A percentile compares a stretch with the other conserved stretches of the same genome.
These are phyloP conservation scores for Zoanthus sociatus DNA, from an alignment of 92 coral and sea anemone genomes.

Conservation along the genomic window DNA sequence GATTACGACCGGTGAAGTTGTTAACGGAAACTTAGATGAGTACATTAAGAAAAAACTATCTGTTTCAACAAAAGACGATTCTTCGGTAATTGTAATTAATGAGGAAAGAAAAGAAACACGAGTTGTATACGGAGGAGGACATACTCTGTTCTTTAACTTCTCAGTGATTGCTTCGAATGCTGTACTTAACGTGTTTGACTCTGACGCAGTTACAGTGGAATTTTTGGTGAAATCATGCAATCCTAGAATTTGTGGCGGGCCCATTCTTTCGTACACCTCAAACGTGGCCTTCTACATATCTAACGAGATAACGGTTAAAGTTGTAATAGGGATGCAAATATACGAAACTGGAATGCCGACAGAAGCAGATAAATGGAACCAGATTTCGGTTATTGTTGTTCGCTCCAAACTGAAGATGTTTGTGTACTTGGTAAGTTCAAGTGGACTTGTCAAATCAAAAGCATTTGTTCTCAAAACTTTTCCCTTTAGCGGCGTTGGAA, in stretches of 20 bases:
- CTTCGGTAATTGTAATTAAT: slow-evolving; percentile 49
- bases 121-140: slow-evolving; percentile 65
- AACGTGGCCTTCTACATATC: slow-evolving; percentile 58
- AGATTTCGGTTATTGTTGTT: slow-evolving; percentile 63
- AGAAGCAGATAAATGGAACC: slow-evolving; percentile 65
- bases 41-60: slow-evolving; percentile 34
- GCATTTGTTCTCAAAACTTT: slow-evolving; percentile 28
- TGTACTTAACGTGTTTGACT: slow-evolving; percentile 43
- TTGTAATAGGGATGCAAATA: slow-evolving; percentile 56
- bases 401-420: slow-evolving; percentile 54
- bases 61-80: slow-evolving; percentile 18
- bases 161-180: slow-evolving; percentile 64
- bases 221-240: slow-evolving; percentile 61
- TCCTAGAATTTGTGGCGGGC: slow-evolving; percentile 66
- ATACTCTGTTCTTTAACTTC: slow-evolving; percentile 60
- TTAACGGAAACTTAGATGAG: slow-evolving; percentile 25
- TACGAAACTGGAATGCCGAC: slow-evolving; percentile 64
- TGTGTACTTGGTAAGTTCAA: slow-evolving; percentile 53
- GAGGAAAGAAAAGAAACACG: slow-evolving; percentile 64
- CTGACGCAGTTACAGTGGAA: slow-evolving; percentile 57
- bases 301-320: slow-evolving; percentile 57
- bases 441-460: slow-evolving; percentile 61
- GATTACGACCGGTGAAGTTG: slow-evolving; percentile 28
- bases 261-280: slow-evolving; percentile 66
- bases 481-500: slow-evolving; percentile 62